Evolutionary conservation across 2,888 invertebrate species (phyloP), one percentile per base, ranked within the genome.

Genomic region (Nephrotoma guestfalica): DNA sequence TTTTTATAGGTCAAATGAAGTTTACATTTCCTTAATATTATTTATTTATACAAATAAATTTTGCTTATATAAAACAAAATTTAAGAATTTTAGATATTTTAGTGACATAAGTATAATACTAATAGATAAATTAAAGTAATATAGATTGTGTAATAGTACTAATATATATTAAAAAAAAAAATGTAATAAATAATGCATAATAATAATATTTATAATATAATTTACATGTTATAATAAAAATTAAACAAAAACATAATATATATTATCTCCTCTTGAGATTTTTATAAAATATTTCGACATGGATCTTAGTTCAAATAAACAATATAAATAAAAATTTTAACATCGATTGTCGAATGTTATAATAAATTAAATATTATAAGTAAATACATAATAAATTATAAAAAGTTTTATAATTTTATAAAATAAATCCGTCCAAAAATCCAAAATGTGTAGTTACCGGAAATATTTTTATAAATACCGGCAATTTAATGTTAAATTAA

Each of bases 371-470:
- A 30, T 71, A 71, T 71, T 30, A 9, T 71, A 71, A 71, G 71
- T 71, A 30, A 71, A 71, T 71, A 57, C 11, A 57, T 57, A 15
- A 57, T 5, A 30, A 71, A 71, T 71, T 71, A 71, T 71, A 71
- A 71, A 71, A 9, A 71, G 2, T 71, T 71, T 71, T 71, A 71
- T 71, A 83, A 86, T 42, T 71, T 86, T 47, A 87, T 87, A 88
- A 87, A 88, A 88, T 85, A 85, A 85, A 43, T 85, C 85, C 85
- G 85, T 85, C 85, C 85, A 85, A 85, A 43, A 71, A 71, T 71
- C 71, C 71, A 71, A 42, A 42, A 85, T 85, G 45, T 85, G 43
- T 85, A 85, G 85, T 85, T 85, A 85, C 85, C 85, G 85, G 85
- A 71, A 71, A 71, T 71, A 71, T 71, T 71, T 71, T 71, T 71